Percentiles rank a stretch among this genome's conserved stretches.
Evolutionary conservation across 2,797 vertebrate genomes (phyloP).

Genomic region (Acanthis flammea): DNA sequence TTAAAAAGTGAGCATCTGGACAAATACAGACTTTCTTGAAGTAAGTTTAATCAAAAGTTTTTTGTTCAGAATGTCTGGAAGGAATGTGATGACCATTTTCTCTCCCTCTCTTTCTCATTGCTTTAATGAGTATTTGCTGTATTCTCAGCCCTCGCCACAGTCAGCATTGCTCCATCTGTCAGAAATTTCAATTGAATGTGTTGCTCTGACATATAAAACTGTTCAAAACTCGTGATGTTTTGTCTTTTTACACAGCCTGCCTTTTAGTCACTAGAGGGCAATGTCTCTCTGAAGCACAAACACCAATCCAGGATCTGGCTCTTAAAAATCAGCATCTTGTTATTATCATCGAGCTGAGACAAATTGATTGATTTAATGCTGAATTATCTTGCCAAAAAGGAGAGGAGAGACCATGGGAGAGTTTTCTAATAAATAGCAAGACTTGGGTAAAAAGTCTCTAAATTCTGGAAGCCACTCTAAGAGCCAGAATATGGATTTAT

Average conservation of each 20-base stretch:
- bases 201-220: not conserved
- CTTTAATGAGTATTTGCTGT: not conserved
- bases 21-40: not conserved
- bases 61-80: not conserved
- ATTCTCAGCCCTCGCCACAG: not conserved
- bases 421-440: slow-evolving; percentile 25
- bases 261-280: slow-evolving; percentile 47
- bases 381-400: not conserved
- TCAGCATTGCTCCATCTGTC: not conserved
- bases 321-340: not conserved
- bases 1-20: not conserved
- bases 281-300: not conserved
- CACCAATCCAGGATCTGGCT: not conserved
- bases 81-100: not conserved
- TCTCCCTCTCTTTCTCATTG: not conserved
- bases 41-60: not conserved
- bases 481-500: not conserved
- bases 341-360: not conserved
- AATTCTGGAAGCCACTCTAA: not conserved
- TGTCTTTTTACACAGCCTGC: not conserved
- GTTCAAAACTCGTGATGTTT: not conserved
- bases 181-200: not conserved
- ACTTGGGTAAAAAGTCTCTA: not conserved
- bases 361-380: not conserved
- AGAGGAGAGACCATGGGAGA: not conserved